Evolutionary conservation across 2,113 vertebrate species (phyloP), one percentile per base, ranked within the genome.

Genomic region (Onychorhynchus coronatus): DNA sequence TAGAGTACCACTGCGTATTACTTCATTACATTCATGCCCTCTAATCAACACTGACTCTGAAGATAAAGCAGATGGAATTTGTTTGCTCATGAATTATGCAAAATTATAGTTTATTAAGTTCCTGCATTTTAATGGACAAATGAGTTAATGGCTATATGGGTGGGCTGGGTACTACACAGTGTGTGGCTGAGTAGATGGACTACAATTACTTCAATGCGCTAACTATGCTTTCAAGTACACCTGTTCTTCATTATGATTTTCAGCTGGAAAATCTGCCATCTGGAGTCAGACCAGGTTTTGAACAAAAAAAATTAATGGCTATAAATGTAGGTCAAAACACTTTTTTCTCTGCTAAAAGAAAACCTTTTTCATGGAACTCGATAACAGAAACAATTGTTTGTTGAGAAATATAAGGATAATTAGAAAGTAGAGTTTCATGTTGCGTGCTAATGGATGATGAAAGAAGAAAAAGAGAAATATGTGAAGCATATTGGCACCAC

Each of bases 31-130:
- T 76, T 80, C 66, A 14, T 95, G 55, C 28, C 85, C 85, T 65
- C 47, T 93, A 92, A 95, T 85, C 52, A 92, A 65, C 46, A n/a
- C 27, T 89, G 72, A 92, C 83, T 92, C 63, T 85, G 46, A 91
- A 95, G 74, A 76, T 86, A 56, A 94, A 97, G 72, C 93, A 91
- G 91, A 94, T 96, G 84, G 86, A 78, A 86, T 81, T 95, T 94
- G 65, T 95, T 96, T 95, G 77, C 80, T 85, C 95, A 61, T 94
- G 71, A 95, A 95, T 97, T 70, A 67, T 85, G 88, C 81, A 96
- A 83, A 94, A 78, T 97, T 80, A 88, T 71, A 88, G 67, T 81
- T 98, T 96, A 85, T 91, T 93, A 95, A 90, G 41, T 95, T 91
- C 56, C 44, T 85, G 42, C 14, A 71, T 92, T 91, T 94, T 81